Evolutionary conservation across 2,888 invertebrate genomes (phyloP).

Genomic region (Axea sp.): DNA sequence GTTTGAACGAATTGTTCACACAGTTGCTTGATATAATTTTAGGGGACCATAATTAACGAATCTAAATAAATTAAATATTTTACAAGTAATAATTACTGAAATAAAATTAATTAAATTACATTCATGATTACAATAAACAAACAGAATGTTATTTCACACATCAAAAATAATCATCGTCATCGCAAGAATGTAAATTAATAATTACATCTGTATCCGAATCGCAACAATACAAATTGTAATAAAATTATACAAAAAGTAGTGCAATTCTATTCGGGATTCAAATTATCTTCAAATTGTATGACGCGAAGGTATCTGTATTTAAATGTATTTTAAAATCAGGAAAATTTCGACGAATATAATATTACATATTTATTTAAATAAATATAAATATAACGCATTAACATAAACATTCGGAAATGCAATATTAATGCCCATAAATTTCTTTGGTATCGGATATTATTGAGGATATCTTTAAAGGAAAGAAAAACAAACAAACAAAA

Average conservation of each 20-base stretch:
- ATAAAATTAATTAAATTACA: conserved; percentile 18
- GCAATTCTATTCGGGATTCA: not conserved
- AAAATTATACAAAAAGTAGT: conserved; percentile 13
- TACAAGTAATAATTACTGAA: conserved; percentile 8
- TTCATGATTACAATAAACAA: conserved; percentile 35
- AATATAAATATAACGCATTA: conserved; percentile 6
- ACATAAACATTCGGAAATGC: conserved; percentile 25
- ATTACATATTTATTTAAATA: too few species aligned
- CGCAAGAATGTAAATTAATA: conserved; percentile 8
- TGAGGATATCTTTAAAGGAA: too few species aligned
- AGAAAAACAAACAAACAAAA: not conserved
- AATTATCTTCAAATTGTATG: conserved; percentile 7
- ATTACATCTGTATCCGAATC: conserved; percentile 26
- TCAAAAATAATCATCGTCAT: conserved; percentile 16
- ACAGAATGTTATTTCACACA: conserved; percentile 8
- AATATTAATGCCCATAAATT: conserved; percentile 21
- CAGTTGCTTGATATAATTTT: conserved; percentile 30
- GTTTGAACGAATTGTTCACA: conserved; percentile 29
- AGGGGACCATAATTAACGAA: conserved; percentile 35
- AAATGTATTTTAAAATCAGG: conserved; percentile 3
- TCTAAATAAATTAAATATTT: conserved; percentile 6
- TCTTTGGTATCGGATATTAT: conserved; percentile 24
- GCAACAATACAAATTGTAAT: conserved; percentile 19
- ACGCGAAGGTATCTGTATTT: not conserved
- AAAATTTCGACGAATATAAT: conserved; percentile 3